A percentile compares a stretch with the other conserved stretches of the same genome.
These are phyloP conservation scores for Siniperca chuatsi DNA, from an alignment of 2,113 vertebrate species.

Conservation along the genomic window DNA sequence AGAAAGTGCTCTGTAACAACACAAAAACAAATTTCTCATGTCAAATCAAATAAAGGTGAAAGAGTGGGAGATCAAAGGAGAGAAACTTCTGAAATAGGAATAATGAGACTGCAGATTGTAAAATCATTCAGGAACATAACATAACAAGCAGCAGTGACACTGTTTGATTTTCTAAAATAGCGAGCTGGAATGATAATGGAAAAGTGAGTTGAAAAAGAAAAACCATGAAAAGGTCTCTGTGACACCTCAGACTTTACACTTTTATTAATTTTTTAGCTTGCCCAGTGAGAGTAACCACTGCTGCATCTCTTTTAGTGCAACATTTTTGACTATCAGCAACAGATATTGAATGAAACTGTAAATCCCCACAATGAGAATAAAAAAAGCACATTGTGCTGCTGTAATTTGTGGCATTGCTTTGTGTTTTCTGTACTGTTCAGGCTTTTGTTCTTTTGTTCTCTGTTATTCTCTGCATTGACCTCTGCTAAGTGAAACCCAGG, in stretches of 20 bases:
- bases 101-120: conserved; percentile 22
- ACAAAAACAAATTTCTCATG: neutral
- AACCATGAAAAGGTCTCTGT: neutral
- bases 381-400: neutral
- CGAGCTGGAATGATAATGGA: neutral
- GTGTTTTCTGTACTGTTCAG: neutral
- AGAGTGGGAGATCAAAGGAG: neutral
- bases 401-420: neutral
- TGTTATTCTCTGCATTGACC: too few species aligned
- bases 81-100: conserved; percentile 23
- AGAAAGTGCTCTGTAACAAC: conserved; percentile 89
- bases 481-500: neutral
- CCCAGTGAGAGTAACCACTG: neutral
- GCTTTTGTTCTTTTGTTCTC: neutral
- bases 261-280: neutral
- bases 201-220: neutral
- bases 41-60: neutral
- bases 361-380: neutral
- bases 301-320: neutral
- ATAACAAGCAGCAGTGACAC: conserved; percentile 21
- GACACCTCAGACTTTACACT: neutral
- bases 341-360: conserved; percentile 2
- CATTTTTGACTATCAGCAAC: conserved; percentile 19
- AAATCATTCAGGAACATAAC: conserved; percentile 30
- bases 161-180: conserved; percentile 20